These are phyloP conservation scores for Tipula unca DNA, from an alignment of 2,888 invertebrate genomes.

Conservation along the genomic window DNA sequence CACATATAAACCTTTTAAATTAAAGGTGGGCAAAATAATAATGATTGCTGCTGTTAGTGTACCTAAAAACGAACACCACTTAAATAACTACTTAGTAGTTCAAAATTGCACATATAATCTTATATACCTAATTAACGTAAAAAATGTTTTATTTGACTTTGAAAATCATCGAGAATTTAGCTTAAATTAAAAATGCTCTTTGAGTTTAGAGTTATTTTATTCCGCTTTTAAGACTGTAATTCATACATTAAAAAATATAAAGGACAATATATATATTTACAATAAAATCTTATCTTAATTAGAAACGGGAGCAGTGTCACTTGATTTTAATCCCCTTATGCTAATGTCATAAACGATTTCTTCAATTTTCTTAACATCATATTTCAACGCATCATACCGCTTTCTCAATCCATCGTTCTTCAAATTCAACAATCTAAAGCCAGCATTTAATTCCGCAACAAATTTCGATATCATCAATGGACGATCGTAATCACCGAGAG, in stretches of 20 bases:
- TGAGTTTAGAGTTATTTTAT: background rate
- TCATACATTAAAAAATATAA: background rate
- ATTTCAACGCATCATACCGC: conserved; percentile 78
- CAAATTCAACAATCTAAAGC: conserved; percentile 79
- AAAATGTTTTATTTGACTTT: too few relatives aligned
- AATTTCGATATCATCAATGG: conserved; percentile 80
- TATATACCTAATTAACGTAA: too few relatives aligned
- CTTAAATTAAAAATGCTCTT: too few relatives aligned
- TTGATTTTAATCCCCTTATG: conserved; percentile 59
- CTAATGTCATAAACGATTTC: conserved; percentile 84
- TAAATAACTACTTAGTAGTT: too few relatives aligned
- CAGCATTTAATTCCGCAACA: conserved; percentile 78
- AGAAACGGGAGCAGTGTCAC: background rate
- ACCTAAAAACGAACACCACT: too few relatives aligned
- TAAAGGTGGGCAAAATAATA: too few relatives aligned
- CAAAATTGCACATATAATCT: too few relatives aligned
- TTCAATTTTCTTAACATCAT: conserved; percentile 90
- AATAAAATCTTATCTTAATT: background rate
- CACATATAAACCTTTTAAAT: too few relatives aligned
- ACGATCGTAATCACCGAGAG: conserved; percentile 70
- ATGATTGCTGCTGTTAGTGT: too few relatives aligned
- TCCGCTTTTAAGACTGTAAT: background rate
- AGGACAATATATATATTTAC: background rate
- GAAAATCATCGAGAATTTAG: too few relatives aligned
- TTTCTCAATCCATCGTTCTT: conserved; percentile 85